Evolutionary conservation across 2,888 invertebrate species (phyloP), one percentile per base, ranked within the genome.

Genomic region (Venusia cambrica): DNA sequence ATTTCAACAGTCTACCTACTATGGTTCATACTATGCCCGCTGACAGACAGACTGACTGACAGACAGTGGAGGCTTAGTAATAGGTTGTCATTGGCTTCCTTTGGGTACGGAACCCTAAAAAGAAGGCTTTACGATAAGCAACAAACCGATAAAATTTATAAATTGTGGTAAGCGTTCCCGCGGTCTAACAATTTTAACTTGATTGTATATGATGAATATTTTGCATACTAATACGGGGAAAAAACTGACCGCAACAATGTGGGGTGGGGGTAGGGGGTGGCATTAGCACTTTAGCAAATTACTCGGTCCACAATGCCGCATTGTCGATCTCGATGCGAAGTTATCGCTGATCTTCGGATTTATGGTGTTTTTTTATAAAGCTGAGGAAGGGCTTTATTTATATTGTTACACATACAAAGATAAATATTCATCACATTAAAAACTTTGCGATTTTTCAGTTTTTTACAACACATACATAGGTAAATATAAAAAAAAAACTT

Each of bases 231-330:
- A 21, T 18, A 30, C 15, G 21, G 8, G 17, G 16, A 24, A 28
- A 33, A 29, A 31, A 35, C 21, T 40, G 39, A 40, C 31, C 35
- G 27, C 35, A 27, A 11, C 9, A 6, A 17, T 16, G 12, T 9
- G 22, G 12, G 8, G 32, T 6, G 11, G 8, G 13, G 7, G 20
- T 4, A 4, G 10, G n/a, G 21, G 26, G 31, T 11, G 12, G 54
- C 52, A 58, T 70, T 62, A 59, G 67, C 73, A 75, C 75, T 75
- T 74, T 73, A 64, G 60, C 64, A 76, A 73, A 76, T 76, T 74
- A 73, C 75, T 63, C 55, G 57, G 64, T 65, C 66, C 64, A 64
- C 62, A 62, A 62, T 62, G 60, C 52, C 54, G 45, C 56, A 55
- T 64, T 67, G 69, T 62, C 62, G 58, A 63, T 62, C 62, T 66